Percentiles rank a stretch among this genome's conserved stretches.
phyloP scores from a whole-genome alignment of 2,113 vertebrate species.

The Cyanistes caeruleus region DNA sequence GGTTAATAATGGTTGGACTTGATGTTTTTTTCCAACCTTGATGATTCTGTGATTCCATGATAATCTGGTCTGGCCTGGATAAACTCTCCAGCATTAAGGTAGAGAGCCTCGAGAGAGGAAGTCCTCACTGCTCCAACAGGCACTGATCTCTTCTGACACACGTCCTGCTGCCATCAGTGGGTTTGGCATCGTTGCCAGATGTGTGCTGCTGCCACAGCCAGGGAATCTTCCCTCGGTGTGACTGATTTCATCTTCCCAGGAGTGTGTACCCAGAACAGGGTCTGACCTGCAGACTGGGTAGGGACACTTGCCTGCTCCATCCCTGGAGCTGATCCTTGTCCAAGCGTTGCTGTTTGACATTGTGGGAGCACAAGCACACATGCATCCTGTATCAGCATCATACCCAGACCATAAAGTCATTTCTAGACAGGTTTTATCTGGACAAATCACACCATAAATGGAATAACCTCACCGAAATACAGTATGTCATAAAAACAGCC shows the following conservation, averaged over 20 bases:
- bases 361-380: neutral
- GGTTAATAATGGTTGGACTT: neutral
- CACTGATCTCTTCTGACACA: neutral
- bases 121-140: neutral
- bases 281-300: neutral
- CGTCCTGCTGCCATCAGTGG: rapidly evolving
- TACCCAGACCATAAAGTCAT: slow-evolving; percentile 71
- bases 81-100: neutral
- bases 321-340: neutral
- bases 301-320: neutral
- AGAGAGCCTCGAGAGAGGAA: neutral
- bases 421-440: slow-evolving; percentile 53
- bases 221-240: neutral
- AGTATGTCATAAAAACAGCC: neutral
- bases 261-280: neutral
- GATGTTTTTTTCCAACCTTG: neutral
- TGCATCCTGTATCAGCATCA: slow-evolving; percentile 6
- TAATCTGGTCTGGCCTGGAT: neutral
- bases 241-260: neutral
- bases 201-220: neutral
- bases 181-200: neutral
- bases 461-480: slow-evolving; percentile 16
- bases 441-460: neutral
- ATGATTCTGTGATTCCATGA: neutral
- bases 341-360: rapidly evolving